Conservation (phyloP, 2,888 invertebrate species). For the Rhingia campestris region DNA sequence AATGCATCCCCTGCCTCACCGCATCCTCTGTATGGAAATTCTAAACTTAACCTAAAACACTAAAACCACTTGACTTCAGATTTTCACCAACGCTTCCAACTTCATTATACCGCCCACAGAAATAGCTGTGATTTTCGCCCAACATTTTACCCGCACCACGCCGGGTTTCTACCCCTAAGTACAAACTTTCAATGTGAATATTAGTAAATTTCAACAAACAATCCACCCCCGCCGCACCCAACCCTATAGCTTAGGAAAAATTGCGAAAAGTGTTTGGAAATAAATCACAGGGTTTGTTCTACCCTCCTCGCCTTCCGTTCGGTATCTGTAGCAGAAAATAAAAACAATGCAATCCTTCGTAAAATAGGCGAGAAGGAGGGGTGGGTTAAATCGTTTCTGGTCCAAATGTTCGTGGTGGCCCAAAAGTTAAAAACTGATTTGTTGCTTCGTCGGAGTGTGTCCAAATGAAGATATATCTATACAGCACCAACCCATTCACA, state of each 20-base stretch:
- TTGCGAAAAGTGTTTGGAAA: conserved; percentile 72
- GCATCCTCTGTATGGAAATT: conserved; percentile 22
- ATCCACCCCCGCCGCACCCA: not conserved
- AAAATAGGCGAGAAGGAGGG: not conserved
- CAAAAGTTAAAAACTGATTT: conserved; percentile 72
- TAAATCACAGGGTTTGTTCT: conserved; percentile 60
- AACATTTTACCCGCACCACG: conserved; percentile 25
- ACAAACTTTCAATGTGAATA: conserved; percentile 73
- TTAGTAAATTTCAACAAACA: conserved; percentile 69
- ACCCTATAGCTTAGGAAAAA: conserved; percentile 44
- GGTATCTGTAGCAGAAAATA: conserved; percentile 25
- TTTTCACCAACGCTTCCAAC: conserved; percentile 68
- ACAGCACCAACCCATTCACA: conserved; percentile 57
- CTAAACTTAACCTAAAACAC: conserved; percentile 67
- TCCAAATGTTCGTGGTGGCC: conserved; percentile 61
- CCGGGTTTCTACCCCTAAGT: conserved; percentile 43
- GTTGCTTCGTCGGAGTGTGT: conserved; percentile 71
- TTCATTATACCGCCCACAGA: conserved; percentile 62
- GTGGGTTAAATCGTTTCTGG: conserved; percentile 72
- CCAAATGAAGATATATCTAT: conserved; percentile 49
- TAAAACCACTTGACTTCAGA: conserved; percentile 74
- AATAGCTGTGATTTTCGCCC: conserved; percentile 65
- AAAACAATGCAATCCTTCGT: conserved; percentile 32
- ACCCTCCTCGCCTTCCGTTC: conserved; percentile 5
- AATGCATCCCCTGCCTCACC: not conserved